Base-by-base conservation (phyloP, 2,888 invertebrate genomes). In the Sesamia inferens region DNA sequence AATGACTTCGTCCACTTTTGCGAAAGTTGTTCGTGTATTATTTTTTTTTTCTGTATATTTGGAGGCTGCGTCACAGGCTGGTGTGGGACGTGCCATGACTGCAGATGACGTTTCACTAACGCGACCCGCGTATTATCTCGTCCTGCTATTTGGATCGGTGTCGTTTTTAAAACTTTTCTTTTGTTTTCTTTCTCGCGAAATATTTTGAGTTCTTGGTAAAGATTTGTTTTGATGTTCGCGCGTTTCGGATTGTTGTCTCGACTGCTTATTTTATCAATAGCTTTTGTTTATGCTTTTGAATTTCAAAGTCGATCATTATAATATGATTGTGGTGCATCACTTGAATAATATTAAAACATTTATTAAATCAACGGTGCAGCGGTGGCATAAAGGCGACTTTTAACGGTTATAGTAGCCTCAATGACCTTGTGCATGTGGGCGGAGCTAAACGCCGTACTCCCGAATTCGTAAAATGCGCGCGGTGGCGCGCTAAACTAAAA, bases 1-100 rank as follows among this genome's bases (percentile, higher is more conserved):
- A 96, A 96, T 96, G 96, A 95, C 96, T 95, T 94, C 89, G 89
- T 91, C 91, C 92, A 93, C 93, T 95, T 94, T 93, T 91, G 93
- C 90, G 92, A 92, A 93, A 94, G 90, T 94, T 94, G 89, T 83
- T 88, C 92, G 90, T 91, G 89, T 92, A 88, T 93, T 92, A 79
- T 86, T 87, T 86, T 93, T 86, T 87, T 86, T 93, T 90, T 85
- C 83, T 90, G 85, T 90, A 88, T 91, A 91, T 91, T 89, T 88
- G 87, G 69, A 83, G 83, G 74, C 84, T 66, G 88, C 91, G 92
- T 92, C 92, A 88, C 91, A 90, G 91, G 87, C 90, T 92, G 91
- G 85, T 83, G 76, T 78, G 78, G 86, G 74, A 93, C 94, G 94
- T 94, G 94, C 85, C 78, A 76, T 69, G 93, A 92, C 91, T 94